These are phyloP conservation scores for Knipowitschia caucasica DNA, from an alignment of 2,797 vertebrate species.

Conservation along the genomic window DNA sequence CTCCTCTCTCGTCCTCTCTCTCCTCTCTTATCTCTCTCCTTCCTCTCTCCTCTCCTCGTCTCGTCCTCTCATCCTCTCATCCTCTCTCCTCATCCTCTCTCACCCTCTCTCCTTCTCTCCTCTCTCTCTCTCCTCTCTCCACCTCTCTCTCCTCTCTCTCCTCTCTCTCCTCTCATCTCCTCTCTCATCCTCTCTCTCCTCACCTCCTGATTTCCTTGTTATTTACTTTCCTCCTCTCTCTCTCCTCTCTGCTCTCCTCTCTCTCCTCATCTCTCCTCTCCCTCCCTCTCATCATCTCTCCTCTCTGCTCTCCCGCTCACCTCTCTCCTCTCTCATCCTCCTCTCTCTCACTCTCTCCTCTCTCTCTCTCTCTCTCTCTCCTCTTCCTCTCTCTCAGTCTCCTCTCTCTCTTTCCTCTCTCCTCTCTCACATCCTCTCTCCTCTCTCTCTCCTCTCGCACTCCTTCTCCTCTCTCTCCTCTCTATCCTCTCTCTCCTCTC, in stretches of 20 bases:
- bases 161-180: no score
- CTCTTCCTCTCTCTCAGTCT: no score
- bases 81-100: not conserved
- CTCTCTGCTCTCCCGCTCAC: no score
- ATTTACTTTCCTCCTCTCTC: not conserved
- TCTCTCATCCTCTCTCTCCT: no score
- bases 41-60: not conserved
- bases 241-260: not conserved
- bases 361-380: no score
- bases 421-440: no score
- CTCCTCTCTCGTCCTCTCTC: not conserved
- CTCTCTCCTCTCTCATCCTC: no score
- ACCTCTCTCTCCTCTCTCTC: no score
- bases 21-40: not conserved
- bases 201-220: no score
- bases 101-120: not conserved
- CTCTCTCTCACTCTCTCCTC: no score
- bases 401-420: not conserved
- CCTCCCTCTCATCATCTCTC: not conserved
- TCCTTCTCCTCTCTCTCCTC: not conserved
- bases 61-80: not conserved
- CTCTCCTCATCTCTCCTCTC: not conserved
- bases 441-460: not conserved
- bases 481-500: not conserved
- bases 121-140: no score